Evolutionary conservation across 2,888 invertebrate genomes (phyloP), one percentile per base, ranked within the genome.

Genomic region (Drosophila bunnanda): DNA sequence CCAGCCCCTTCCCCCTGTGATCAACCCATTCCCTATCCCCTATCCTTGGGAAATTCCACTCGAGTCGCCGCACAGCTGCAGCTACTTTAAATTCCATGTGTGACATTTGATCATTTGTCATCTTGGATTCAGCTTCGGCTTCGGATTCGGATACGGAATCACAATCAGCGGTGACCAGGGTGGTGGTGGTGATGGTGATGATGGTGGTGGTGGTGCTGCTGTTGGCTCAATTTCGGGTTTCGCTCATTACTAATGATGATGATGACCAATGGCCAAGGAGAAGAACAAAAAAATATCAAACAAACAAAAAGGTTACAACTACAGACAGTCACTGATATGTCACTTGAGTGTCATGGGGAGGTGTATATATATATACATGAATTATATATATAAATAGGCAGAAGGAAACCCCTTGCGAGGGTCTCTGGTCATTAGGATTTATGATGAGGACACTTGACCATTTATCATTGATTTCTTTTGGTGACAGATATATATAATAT

Each of bases 81-180:
- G 80, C 82, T 89, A 87, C 80, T 89, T 89, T 89, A 89, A 89
- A 89, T 89, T 89, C 89, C 83, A 82, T 78, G 83, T 81, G 90
- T 89, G 89, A 85, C 90, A 87, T 71, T 88, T 83, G 88, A 89
- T 89, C 89, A 89, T 89, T 89, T 89, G 89, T 89, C 89, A 89
- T 86, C 46, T 30, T 44, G 55, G 38, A 53, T 43, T 50, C 52
- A 32, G 61, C n/a, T 41, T 58, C 28, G 50, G 53, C 32, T 39
- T 34, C 12, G 32, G 32, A 32, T 43, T 38, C 17, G 28, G 61
- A 44, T 28, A 20, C 20, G 32, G 34, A 50, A 56, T 67, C 39
- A n/a, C 50, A 66, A 65, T 54, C 66, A 48, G n/a, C 25, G 67
- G 34, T 15, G 22, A 12, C 28, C 38, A 22, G 20, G 46, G 44